Evolutionary conservation across 2,113 vertebrate genomes (phyloP).

Genomic region (Osmerus eperlanus): DNA sequence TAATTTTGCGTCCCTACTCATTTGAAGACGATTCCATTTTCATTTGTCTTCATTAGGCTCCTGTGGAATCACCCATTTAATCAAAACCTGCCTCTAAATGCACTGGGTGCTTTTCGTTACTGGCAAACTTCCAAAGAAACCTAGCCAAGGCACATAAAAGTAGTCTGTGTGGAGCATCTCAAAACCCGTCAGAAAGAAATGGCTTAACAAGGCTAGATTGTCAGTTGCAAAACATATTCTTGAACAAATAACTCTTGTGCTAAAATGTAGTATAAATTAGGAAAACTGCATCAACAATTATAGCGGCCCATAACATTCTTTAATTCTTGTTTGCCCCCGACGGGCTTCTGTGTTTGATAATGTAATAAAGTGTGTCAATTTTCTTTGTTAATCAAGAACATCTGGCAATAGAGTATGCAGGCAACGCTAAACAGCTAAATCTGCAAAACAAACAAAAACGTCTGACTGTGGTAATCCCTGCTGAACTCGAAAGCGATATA

Average conservation of each 20-base stretch:
- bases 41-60: conserved; percentile 44
- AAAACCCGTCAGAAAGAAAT: conserved; percentile 21
- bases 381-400: conserved; percentile 81
- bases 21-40: conserved; percentile 38
- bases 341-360: conserved; percentile 76
- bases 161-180: conserved; percentile 33
- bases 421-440: conserved; percentile 66
- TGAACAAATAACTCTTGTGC: conserved; percentile 67
- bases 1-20: neutral
- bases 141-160: conserved; percentile 30
- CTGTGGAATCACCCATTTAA: conserved; percentile 37
- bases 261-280: conserved; percentile 72
- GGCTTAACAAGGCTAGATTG: conserved; percentile 27
- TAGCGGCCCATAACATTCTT: conserved; percentile 78
- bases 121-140: conserved; percentile 10
- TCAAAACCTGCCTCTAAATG: conserved; percentile 38
- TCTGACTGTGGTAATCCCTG: conserved; percentile 55
- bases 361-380: conserved; percentile 80
- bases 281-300: conserved; percentile 79
- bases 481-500: conserved; percentile 54
- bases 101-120: conserved; percentile 31
- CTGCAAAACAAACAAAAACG: conserved; percentile 61
- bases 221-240: conserved; percentile 42
- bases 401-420: conserved; percentile 77
- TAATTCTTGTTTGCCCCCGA: conserved; percentile 73